Percentiles rank a stretch among this genome's conserved stretches.
phyloP scores from a whole-genome alignment of 1,140 invertebrate species.

The Dufourea novaeangliae region DNA sequence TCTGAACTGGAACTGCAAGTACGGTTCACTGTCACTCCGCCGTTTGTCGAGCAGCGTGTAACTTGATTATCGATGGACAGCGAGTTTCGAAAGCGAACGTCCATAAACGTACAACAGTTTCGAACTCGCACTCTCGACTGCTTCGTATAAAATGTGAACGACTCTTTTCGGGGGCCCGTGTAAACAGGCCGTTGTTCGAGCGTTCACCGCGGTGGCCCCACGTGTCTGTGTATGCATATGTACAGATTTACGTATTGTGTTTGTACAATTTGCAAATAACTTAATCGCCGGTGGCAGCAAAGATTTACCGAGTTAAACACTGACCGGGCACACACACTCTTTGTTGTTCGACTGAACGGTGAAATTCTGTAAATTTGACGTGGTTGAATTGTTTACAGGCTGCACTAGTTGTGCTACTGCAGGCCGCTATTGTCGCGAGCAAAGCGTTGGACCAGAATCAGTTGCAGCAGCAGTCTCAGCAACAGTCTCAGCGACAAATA shows the following conservation, averaged over 20 bases:
- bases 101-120: conserved; percentile 14
- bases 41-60: conserved; percentile 24
- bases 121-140: neutral
- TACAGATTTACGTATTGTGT: neutral
- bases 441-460: conserved; percentile 78
- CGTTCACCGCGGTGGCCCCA: too few species aligned
- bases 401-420: conserved; percentile 79
- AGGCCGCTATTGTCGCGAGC: conserved; percentile 77
- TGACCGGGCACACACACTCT: neutral
- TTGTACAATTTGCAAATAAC: too few species aligned
- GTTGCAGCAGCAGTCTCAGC: conserved; percentile 54
- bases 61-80: conserved; percentile 30
- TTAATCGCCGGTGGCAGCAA: too few species aligned
- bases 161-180: neutral
- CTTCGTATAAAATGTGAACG: neutral
- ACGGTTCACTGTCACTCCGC: neutral
- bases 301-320: too few species aligned
- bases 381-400: conserved; percentile 70
- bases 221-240: too few species aligned
- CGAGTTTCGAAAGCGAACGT: conserved; percentile 49
- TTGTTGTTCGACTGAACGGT: neutral
- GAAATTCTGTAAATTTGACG: neutral
- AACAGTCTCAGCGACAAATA: conserved; percentile 69
- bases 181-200: neutral
- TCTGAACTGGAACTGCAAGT: neutral